These are phyloP conservation scores for Panulirus ornatus DNA, from an alignment of 1,140 invertebrate species.

Conservation along the genomic window DNA sequence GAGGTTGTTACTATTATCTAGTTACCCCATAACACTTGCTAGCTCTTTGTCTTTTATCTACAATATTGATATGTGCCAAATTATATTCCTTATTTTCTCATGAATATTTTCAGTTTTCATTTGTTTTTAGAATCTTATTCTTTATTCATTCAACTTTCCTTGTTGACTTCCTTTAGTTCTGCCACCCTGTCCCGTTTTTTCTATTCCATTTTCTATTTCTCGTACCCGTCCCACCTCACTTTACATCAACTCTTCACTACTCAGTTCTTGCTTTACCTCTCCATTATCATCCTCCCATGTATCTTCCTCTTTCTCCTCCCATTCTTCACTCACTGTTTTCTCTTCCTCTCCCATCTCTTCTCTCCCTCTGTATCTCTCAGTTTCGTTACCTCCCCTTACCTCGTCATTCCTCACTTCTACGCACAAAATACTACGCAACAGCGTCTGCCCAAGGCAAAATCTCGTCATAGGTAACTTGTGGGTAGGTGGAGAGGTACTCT, in stretches of 20 bases:
- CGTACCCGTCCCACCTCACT: not conserved
- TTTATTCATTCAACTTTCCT: not conserved
- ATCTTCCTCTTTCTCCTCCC: not conserved
- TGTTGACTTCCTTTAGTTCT: not conserved
- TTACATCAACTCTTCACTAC: not conserved
- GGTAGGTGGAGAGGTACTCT: no score
- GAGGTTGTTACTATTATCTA: no score
- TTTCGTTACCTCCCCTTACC: not conserved
- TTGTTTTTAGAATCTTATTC: no score
- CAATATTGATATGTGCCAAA: no score
- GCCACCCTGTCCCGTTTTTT: not conserved
- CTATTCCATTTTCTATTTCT: not conserved
- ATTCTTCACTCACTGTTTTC: not conserved
- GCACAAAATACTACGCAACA: no score
- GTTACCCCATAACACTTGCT: no score
- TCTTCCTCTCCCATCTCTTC: not conserved
- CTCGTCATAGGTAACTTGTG: no score
- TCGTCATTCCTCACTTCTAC: no score
- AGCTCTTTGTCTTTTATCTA: not conserved
- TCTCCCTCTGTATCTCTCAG: not conserved
- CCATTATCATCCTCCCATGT: not conserved
- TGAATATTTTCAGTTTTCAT: no score
- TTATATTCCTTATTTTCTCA: no score
- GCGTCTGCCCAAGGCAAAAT: no score
- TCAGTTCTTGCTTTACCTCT: not conserved